Conservation (phyloP, 2,113 vertebrate species). For the Platysteira castanea region DNA sequence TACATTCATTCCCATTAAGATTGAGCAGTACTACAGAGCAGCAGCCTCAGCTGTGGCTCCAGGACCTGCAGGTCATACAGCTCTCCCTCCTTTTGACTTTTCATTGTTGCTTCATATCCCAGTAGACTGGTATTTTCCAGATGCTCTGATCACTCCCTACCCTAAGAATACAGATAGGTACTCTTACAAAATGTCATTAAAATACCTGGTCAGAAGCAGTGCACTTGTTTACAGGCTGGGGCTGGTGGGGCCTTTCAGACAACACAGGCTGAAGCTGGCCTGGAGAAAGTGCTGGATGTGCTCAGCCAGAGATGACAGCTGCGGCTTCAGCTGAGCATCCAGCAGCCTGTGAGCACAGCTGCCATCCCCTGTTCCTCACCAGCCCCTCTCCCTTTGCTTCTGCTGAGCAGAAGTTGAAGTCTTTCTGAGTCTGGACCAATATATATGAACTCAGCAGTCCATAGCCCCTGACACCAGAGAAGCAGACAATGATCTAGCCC, state of each 20-base stretch:
- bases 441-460: fast-evolving
- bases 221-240: background rate
- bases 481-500: background rate
- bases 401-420: background rate
- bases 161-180: background rate
- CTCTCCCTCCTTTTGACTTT: background rate
- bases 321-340: background rate
- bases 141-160: background rate
- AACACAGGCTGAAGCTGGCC: background rate
- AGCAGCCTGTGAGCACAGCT: background rate
- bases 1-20: background rate
- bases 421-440: background rate
- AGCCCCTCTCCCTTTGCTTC: background rate
- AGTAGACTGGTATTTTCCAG: background rate
- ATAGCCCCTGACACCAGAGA: background rate
- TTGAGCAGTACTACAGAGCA: background rate
- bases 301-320: background rate
- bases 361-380: background rate
- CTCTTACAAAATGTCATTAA: background rate
- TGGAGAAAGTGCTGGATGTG: background rate
- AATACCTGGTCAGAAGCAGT: background rate
- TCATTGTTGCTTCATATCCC: background rate
- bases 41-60: background rate
- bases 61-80: background rate
- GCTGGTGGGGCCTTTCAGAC: background rate